These are phyloP conservation scores for Liasis olivaceus DNA, from an alignment of 2,797 vertebrate species.

Conservation along the genomic window DNA sequence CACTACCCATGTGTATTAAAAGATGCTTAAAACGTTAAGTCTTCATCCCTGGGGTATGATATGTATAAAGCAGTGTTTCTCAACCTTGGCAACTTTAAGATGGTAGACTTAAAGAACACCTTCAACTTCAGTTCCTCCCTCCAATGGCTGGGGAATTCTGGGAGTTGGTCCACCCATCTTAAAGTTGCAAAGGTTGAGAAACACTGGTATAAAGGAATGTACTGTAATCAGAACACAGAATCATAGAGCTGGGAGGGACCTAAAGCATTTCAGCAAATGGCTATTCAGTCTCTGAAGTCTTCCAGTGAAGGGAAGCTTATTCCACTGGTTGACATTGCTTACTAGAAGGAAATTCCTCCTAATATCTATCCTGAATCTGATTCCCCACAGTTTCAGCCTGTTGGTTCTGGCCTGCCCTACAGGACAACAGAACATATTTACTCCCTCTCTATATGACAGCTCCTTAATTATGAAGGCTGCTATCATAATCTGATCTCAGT, in stretches of 20 bases:
- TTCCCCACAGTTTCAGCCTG: neutral
- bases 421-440: neutral
- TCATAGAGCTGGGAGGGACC: neutral
- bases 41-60: neutral
- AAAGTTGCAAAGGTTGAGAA: too few species aligned
- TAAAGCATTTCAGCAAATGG: neutral
- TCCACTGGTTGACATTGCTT: neutral
- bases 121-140: too few species aligned
- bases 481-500: neutral
- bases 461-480: neutral
- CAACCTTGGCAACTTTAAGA: too few species aligned
- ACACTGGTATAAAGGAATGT: neutral
- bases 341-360: neutral
- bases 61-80: neutral
- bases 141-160: too few species aligned
- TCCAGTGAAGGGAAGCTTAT: neutral
- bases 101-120: too few species aligned
- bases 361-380: neutral
- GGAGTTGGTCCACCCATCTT: too few species aligned
- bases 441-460: neutral
- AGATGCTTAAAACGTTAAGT: neutral
- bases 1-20: neutral
- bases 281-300: neutral
- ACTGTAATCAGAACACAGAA: neutral
- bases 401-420: neutral